Conservation (phyloP, 1,140 invertebrate genomes). For the Idris sp. region DNA sequence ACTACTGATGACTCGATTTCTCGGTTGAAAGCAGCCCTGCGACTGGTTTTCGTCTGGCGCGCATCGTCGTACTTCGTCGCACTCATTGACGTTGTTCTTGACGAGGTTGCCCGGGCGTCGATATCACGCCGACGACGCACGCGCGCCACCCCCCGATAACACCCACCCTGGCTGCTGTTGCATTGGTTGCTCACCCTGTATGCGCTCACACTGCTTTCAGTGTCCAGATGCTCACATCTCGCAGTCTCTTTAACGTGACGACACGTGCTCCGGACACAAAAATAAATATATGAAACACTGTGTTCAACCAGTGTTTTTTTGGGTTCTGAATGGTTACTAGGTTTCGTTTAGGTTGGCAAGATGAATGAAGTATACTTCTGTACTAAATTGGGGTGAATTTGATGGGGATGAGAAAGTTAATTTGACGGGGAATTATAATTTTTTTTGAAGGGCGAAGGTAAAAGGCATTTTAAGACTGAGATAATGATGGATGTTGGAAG, state of each 20-base stretch:
- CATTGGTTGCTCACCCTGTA: constrained; percentile 47
- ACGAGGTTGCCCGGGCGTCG: constrained; percentile 70
- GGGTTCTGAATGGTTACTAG: too few relatives aligned
- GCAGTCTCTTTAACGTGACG: constrained; percentile 28
- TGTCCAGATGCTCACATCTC: constrained; percentile 2
- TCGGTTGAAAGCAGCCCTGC: constrained; percentile 35
- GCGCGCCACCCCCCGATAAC: constrained; percentile 69
- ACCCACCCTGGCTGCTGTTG: constrained; percentile 41
- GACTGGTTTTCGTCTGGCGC: constrained; percentile 33
- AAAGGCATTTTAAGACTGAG: too few relatives aligned
- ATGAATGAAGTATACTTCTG: too few relatives aligned
- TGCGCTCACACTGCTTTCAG: constrained; percentile 20
- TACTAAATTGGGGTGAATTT: too few relatives aligned
- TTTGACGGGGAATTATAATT: too few relatives aligned
- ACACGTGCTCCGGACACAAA: constrained; percentile 40
- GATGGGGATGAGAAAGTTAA: too few relatives aligned
- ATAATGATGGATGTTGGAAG: too few relatives aligned
- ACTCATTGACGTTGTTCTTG: constrained; percentile 34
- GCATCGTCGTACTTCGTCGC: constrained; percentile 33
- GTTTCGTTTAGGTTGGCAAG: too few relatives aligned
- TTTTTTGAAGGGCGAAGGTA: too few relatives aligned
- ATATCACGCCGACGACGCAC: constrained; percentile 70
- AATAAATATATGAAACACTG: too few relatives aligned
- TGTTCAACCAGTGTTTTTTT: too few relatives aligned
- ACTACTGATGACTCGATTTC: constrained; percentile 69